Evolutionary conservation across 2,797 vertebrate genomes (phyloP), one percentile per base, ranked within the genome.

Genomic region (Squalus acanthias): DNA sequence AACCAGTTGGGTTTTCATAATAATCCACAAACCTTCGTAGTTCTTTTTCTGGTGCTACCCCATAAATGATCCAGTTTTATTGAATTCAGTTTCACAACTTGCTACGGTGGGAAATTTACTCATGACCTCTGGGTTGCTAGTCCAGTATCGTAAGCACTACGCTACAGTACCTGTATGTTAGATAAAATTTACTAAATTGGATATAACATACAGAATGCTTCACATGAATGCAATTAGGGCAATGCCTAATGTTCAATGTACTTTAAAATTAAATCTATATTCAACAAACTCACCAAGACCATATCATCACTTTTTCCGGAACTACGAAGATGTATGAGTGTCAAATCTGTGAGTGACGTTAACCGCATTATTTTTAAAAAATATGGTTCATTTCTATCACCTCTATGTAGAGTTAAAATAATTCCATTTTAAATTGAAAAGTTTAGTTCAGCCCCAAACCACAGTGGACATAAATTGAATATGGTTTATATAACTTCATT

Each of bases 371-470:
- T 92, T 92, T 33, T 60, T 57, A n/a, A 85, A 46, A 46, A 65
- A 92, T n/a, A 39, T 22, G 29, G 60, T 39, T 92, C 17, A 92
- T 39, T 39, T 67, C 6, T 39, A 39, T 95, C 13, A 12, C 13
- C 10, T 95, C 94, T 8, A 72, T 50, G 29, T 92, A 33, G 13
- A 79, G 60, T 60, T 63, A 12, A 95, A 72, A 53, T 29, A 53
- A 95, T 95, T 95, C 70, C 5, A 74, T 72, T 95, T 95, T 26
- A 95, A 74, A 74, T 95, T 72, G 67, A 53, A 92, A 92, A n/a
- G 7, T 92, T 63, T 65, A 92, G 17, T 92, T 92, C 60, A 65
- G 33, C 63, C 57, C 46, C 67, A 70, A 95, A 57, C 13, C 67
- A 26, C 94, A 53, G 46, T 33, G 4, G 22, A 70, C 10, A 15